A percentile compares a stretch with the other conserved stretches of the same genome.
Evolutionary conservation across 2,888 invertebrate species (phyloP).

Genomic region (Charanyca ferruginea): DNA sequence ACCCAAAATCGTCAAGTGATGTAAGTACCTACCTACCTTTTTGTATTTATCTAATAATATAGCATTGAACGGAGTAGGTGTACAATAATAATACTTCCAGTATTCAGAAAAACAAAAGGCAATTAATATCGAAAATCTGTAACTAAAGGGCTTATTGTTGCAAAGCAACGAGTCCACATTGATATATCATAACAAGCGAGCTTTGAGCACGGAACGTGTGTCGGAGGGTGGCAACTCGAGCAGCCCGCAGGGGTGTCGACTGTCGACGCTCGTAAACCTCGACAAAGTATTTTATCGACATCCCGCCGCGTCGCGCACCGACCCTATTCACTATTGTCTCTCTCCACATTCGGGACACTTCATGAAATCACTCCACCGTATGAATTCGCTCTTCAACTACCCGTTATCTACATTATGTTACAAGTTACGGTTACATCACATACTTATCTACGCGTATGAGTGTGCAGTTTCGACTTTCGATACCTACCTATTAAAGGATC

Average conservation of each 20-base stretch:
- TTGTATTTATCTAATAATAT: neutral
- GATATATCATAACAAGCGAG: conserved; percentile 85
- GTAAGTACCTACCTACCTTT: no score
- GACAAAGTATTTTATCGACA: conserved; percentile 88
- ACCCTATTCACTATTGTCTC: conserved; percentile 88
- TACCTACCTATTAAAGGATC: conserved; percentile 47
- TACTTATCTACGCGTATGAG: conserved; percentile 23
- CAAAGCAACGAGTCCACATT: conserved; percentile 72
- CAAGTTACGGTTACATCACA: conserved; percentile 41
- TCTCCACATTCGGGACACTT: conserved; percentile 84
- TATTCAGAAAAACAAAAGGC: conserved; percentile 23
- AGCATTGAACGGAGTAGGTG: neutral
- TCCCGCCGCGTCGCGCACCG: conserved; percentile 76
- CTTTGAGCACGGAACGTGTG: conserved; percentile 59
- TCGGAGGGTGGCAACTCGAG: conserved; percentile 66
- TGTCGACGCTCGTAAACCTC: conserved; percentile 85
- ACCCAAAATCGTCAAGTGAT: neutral
- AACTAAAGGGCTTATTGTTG: conserved; percentile 53
- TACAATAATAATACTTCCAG: neutral
- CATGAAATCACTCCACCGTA: conserved; percentile 84
- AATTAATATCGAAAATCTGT: conserved; percentile 43
- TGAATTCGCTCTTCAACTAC: conserved; percentile 72
- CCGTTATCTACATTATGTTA: conserved; percentile 56
- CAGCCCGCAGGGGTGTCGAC: conserved; percentile 77
- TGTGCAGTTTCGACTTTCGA: conserved; percentile 16